phyloP scores from a whole-genome alignment of 2,888 invertebrate genomes.

The Caradrina kadenii region DNA sequence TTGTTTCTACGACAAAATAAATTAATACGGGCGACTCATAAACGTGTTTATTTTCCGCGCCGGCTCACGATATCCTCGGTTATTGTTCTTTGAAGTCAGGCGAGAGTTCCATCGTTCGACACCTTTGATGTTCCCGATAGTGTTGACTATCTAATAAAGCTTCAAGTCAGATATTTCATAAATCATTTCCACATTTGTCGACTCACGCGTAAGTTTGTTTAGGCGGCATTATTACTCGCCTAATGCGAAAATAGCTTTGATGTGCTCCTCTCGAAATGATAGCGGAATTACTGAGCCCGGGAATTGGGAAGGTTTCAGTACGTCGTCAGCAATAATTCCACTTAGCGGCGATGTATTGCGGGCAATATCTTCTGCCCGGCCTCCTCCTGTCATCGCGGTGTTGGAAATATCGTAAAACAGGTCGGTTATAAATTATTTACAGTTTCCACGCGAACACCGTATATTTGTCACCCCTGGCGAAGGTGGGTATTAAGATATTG shows the following conservation, averaged over 20 bases:
- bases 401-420: slow-evolving; percentile 80
- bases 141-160: slow-evolving; percentile 69
- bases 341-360: slow-evolving; percentile 71
- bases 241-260: slow-evolving; percentile 77
- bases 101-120: slow-evolving; percentile 72
- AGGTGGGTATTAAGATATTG: slow-evolving; percentile 89
- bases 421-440: slow-evolving; percentile 88
- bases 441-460: slow-evolving; percentile 84
- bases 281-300: slow-evolving; percentile 71
- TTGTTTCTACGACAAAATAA: slow-evolving; percentile 87
- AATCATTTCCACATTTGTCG: slow-evolving; percentile 76
- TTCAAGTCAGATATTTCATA: slow-evolving; percentile 72
- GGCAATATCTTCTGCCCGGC: slow-evolving; percentile 74
- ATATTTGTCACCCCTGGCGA: slow-evolving; percentile 87
- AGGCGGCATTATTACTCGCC: slow-evolving; percentile 70
- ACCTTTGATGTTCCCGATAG: slow-evolving; percentile 82
- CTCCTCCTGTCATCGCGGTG: slow-evolving; percentile 80
- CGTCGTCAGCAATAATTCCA: slow-evolving; percentile 81
- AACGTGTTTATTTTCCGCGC: slow-evolving; percentile 80
- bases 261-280: slow-evolving; percentile 69
- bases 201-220: slow-evolving; percentile 72
- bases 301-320: slow-evolving; percentile 70
- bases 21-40: slow-evolving; percentile 84
- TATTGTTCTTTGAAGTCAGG: slow-evolving; percentile 84
- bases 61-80: slow-evolving; percentile 76